These are phyloP conservation scores for Tipula vernalis DNA, from an alignment of 2,888 invertebrate genomes.

Conservation along the genomic window DNA sequence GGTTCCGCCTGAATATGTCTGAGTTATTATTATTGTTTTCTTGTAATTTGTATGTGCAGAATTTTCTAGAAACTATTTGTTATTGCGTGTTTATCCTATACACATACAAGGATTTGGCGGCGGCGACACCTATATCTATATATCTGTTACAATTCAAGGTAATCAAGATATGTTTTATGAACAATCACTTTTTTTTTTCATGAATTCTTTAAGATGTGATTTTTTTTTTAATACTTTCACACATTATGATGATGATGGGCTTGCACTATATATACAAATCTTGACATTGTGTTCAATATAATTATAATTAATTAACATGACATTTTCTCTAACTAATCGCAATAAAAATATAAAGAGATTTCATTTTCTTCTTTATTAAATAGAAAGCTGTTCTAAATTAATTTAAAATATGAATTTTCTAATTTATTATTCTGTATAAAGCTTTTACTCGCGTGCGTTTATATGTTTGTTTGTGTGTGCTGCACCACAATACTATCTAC, in stretches of 20 bases:
- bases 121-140: neutral
- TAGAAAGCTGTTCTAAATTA: neutral
- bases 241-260: neutral
- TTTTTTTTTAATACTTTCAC: neutral
- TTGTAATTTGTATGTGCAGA: neutral
- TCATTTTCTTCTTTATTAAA: neutral
- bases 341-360: neutral
- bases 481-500: neutral
- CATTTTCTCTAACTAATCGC: neutral
- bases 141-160: conserved; percentile 6
- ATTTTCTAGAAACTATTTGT: neutral
- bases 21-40: too few species aligned
- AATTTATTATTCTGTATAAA: neutral
- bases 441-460: neutral
- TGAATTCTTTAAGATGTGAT: neutral
- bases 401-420: neutral
- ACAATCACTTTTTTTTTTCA: neutral
- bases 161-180: conserved; percentile 7
- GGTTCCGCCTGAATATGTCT: neutral
- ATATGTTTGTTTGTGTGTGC: neutral
- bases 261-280: neutral
- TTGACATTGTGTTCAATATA: conserved; percentile 6
- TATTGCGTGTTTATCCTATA: neutral
- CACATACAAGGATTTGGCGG: neutral
- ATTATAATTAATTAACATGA: neutral